phyloP scores from a whole-genome alignment of 1,140 invertebrate species.

The Pogonomyrmex californicus region DNA sequence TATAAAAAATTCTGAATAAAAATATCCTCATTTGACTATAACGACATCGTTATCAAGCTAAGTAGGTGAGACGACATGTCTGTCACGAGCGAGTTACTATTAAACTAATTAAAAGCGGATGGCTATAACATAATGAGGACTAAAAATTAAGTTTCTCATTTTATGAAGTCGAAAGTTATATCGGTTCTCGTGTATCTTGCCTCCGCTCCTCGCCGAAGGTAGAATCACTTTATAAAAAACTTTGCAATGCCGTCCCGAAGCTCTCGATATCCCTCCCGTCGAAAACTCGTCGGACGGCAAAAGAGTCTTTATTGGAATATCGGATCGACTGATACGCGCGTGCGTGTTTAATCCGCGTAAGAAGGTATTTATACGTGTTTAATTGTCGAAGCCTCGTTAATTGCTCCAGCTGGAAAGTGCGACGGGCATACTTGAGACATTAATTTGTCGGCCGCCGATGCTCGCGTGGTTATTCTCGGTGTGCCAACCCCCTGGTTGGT shows the following conservation, averaged over 20 bases:
- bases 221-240: slow-evolving; percentile 13
- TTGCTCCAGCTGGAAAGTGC: slow-evolving; percentile 55
- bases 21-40: not conserved
- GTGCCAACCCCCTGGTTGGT: not conserved
- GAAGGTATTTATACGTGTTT: slow-evolving; percentile 49
- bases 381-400: slow-evolving; percentile 59
- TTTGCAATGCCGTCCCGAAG: slow-evolving; percentile 18
- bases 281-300: slow-evolving; percentile 54
- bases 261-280: slow-evolving; percentile 10
- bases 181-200: not conserved
- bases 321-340: slow-evolving; percentile 22
- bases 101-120: not conserved
- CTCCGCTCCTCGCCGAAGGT: not conserved
- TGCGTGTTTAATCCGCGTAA: slow-evolving; percentile 50
- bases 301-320: slow-evolving; percentile 53
- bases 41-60: not conserved
- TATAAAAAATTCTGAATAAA: not conserved
- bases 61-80: not conserved
- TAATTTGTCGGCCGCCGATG: slow-evolving; percentile 54
- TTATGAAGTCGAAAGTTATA: slow-evolving; percentile 1
- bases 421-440: slow-evolving; percentile 39
- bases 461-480: slow-evolving; percentile 44
- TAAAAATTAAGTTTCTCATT: not conserved
- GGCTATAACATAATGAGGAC: not conserved
- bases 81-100: not conserved